These are phyloP conservation scores for Agonopterix arenella DNA, from an alignment of 2,888 invertebrate species.

Conservation along the genomic window DNA sequence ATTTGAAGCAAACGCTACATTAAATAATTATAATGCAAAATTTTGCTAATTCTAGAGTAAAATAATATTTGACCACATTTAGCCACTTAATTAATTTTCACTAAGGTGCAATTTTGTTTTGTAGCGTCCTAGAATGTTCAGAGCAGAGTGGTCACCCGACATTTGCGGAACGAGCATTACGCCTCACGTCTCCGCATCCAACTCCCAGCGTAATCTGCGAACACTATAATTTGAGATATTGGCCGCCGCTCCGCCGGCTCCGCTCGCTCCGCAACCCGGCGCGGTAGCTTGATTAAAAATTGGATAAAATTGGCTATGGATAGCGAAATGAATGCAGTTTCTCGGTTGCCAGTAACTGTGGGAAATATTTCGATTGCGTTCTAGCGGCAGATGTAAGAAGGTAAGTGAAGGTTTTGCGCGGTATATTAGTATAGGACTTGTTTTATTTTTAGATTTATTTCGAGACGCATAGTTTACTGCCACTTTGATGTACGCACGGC, in stretches of 20 bases:
- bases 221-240: slow-evolving; percentile 72
- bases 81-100: too few relatives aligned
- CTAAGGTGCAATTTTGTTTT: too few relatives aligned
- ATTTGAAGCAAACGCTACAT: too few relatives aligned
- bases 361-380: slow-evolving; percentile 1
- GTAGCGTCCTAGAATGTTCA: not conserved
- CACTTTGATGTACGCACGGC: too few relatives aligned
- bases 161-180: slow-evolving; percentile 3
- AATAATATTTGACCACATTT: too few relatives aligned
- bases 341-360: slow-evolving; percentile 4
- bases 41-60: too few relatives aligned
- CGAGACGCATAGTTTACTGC: too few relatives aligned
- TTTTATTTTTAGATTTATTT: too few relatives aligned
- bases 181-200: slow-evolving; percentile 40
- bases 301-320: slow-evolving; percentile 59
- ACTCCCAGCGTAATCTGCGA: slow-evolving; percentile 56
- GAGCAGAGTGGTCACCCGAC: not conserved
- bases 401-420: too few relatives aligned
- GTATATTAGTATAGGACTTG: too few relatives aligned
- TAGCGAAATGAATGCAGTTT: slow-evolving; percentile 44
- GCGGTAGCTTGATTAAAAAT: slow-evolving; percentile 69
- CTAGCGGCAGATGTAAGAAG: not conserved
- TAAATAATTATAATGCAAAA: too few relatives aligned
- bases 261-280: slow-evolving; percentile 17
- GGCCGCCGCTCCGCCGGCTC: slow-evolving; percentile 27